phyloP scores from a whole-genome alignment of 2,113 vertebrate species.

The Chunga burmeisteri region DNA sequence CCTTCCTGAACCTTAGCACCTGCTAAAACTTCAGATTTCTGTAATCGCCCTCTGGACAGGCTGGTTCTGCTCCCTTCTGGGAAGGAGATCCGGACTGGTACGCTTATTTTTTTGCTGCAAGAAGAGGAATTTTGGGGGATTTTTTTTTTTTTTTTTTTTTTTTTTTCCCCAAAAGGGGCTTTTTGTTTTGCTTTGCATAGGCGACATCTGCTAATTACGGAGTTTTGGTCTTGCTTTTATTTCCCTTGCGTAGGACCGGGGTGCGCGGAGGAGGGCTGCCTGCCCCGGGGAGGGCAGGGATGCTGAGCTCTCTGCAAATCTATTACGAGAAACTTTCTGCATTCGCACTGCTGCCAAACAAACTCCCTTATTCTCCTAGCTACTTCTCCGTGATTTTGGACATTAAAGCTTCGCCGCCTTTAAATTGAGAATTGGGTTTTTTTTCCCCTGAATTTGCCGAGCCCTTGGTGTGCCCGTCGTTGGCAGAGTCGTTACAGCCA shows the following conservation, averaged over 20 bases:
- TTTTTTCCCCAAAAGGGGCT: background rate
- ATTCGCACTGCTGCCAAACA: background rate
- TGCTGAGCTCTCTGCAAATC: background rate
- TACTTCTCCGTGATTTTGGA: background rate
- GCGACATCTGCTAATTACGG: background rate
- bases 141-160: background rate
- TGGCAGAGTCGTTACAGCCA: no score
- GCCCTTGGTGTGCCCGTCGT: rapidly evolving
- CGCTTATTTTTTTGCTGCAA: background rate
- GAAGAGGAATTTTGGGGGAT: background rate
- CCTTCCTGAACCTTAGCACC: background rate
- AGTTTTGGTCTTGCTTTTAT: background rate
- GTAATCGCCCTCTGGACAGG: rapidly evolving
- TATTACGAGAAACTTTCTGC: background rate
- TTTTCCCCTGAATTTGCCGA: no score
- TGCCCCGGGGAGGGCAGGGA: background rate
- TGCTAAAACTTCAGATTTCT: background rate
- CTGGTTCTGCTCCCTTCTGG: background rate
- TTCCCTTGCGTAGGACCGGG: background rate
- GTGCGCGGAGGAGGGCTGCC: background rate
- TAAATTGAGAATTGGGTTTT: background rate
- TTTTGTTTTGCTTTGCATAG: background rate
- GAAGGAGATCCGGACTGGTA: background rate
- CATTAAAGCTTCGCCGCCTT: background rate
- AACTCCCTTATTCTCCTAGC: background rate